Conservation (phyloP, 2,888 invertebrate species). For the Cylindroiulus punctatus region DNA sequence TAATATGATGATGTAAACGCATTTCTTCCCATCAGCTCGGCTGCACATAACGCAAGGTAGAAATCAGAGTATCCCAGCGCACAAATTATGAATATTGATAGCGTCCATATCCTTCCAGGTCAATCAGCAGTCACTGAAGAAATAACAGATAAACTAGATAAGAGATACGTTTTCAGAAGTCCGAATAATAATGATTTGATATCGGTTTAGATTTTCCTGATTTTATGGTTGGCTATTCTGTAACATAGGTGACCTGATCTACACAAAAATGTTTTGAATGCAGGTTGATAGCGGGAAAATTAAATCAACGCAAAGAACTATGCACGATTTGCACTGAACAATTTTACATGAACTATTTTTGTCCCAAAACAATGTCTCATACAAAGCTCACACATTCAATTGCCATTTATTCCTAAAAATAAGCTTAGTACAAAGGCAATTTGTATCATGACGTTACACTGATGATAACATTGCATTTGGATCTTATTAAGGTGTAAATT, state of each 20-base stretch:
- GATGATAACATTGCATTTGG: neutral
- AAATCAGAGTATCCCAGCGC: neutral
- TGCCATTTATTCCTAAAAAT: no score
- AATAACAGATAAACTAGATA: neutral
- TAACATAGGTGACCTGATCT: neutral
- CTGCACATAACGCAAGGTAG: neutral
- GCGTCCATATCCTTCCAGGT: no score
- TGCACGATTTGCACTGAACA: neutral
- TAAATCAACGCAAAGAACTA: neutral
- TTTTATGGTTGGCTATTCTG: neutral
- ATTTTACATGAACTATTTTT: neutral
- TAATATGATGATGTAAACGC: neutral
- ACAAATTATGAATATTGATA: no score
- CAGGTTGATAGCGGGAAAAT: neutral
- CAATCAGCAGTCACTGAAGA: neutral
- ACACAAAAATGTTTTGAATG: neutral
- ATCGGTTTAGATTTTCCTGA: neutral
- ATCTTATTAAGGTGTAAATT: no score
- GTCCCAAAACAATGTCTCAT: neutral
- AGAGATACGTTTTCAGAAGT: neutral
- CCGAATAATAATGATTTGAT: neutral
- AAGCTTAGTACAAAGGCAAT: no score
- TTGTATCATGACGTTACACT: neutral
- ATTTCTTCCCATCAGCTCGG: neutral
- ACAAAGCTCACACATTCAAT: no score